Percentiles rank a stretch among this genome's conserved stretches.
phyloP scores from a whole-genome alignment of 92 coral and sea anemone species.

The Palythoa heliodiscus region DNA sequence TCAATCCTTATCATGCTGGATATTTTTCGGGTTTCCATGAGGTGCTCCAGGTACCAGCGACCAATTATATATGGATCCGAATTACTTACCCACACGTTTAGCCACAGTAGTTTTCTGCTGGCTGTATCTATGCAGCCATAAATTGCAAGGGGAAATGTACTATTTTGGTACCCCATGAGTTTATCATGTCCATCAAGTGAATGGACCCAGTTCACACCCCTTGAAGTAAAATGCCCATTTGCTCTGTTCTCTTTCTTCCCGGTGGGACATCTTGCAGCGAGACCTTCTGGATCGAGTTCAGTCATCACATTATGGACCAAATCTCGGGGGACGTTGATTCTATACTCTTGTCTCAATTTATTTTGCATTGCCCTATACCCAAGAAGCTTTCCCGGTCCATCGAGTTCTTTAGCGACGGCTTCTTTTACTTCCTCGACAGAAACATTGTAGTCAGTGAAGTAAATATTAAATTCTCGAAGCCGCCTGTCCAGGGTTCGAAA shows the following conservation, averaged over 20 bases:
- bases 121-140: background rate
- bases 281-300: too few species aligned
- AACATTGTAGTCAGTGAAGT: conserved; percentile 15
- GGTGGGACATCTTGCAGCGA: conserved; percentile 4
- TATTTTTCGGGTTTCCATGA: too few species aligned
- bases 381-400: conserved; percentile 14
- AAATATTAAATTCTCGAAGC: conserved; percentile 7
- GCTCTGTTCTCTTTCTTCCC: conserved; percentile 8
- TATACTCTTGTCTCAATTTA: conserved; percentile 24
- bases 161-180: background rate
- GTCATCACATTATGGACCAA: conserved; percentile 36
- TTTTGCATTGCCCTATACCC: conserved; percentile 41
- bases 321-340: conserved; percentile 29
- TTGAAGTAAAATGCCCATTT: conserved; percentile 5
- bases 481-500: conserved; percentile 4
- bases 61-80: too few species aligned
- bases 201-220: background rate
- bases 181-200: background rate
- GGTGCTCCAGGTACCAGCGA: too few species aligned
- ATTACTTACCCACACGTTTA: too few species aligned
- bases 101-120: background rate
- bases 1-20: too few species aligned
- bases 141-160: background rate
- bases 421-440: background rate
- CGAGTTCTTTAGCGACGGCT: conserved; percentile 1